Percentiles rank a stretch among this genome's conserved stretches.
Evolutionary conservation across 2,113 vertebrate genomes (phyloP).

Genomic region (Passer domesticus): DNA sequence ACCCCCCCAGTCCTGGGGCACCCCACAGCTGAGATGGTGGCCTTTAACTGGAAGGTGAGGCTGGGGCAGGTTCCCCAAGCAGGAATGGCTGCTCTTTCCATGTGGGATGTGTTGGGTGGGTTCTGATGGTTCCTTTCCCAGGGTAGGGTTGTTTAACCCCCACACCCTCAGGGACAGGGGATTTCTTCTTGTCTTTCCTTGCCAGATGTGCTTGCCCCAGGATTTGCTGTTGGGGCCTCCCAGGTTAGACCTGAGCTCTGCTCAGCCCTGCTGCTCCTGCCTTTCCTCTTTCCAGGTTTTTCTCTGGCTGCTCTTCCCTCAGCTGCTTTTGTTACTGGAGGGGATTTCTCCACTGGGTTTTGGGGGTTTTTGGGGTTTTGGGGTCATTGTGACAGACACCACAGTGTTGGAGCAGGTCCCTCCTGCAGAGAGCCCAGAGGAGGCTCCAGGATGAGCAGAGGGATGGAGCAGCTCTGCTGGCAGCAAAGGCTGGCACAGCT

Average conservation of each 20-base stretch:
- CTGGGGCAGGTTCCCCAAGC: not conserved
- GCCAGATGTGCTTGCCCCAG: not conserved
- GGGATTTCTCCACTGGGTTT: not conserved
- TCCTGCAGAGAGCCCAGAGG: not conserved
- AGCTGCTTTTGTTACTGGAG: not conserved
- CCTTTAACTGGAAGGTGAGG: constrained; percentile 69
- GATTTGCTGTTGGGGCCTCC: not conserved
- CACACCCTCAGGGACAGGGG: not conserved
- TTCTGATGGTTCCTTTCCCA: not conserved
- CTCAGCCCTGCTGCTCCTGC: not conserved
- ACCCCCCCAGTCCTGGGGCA: not conserved
- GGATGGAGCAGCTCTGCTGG: not conserved
- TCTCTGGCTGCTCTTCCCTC: not conserved
- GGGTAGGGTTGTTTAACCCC: not conserved
- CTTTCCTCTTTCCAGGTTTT: not conserved
- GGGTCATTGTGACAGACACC: not conserved
- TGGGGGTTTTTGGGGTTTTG: not conserved
- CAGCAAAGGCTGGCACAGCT: not conserved
- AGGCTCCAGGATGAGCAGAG: not conserved
- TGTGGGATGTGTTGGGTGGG: not conserved
- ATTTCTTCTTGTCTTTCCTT: not conserved
- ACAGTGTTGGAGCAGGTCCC: not conserved
- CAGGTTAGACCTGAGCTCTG: not conserved
- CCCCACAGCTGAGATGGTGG: not conserved
- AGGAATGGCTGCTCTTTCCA: not conserved